Percentiles rank a stretch among this genome's conserved stretches.
Evolutionary conservation across 2,113 vertebrate genomes (phyloP).

Genomic region (Lepidothrix coronata): DNA sequence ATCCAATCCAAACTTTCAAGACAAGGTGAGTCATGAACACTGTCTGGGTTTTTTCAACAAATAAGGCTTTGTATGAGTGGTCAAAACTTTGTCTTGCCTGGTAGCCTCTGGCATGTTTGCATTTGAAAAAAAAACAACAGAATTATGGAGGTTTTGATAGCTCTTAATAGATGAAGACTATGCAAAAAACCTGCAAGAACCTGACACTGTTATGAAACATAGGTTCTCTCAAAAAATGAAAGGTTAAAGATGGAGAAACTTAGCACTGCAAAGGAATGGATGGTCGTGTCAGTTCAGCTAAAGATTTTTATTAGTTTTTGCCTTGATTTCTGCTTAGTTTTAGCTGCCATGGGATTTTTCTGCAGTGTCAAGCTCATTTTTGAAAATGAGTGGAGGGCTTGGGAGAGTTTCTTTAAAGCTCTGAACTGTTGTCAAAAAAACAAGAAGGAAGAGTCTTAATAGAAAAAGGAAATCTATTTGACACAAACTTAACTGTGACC

Average conservation of each 20-base stretch:
- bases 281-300: neutral
- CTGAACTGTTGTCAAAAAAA: neutral
- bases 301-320: neutral
- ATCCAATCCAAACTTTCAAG: conserved; percentile 89
- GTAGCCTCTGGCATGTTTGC: neutral
- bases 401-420: neutral
- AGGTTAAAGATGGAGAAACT: neutral
- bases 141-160: neutral
- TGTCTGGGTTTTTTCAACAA: neutral
- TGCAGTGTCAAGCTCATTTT: neutral
- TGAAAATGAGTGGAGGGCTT: neutral
- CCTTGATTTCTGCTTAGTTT: neutral
- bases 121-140: neutral
- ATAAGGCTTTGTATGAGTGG: neutral
- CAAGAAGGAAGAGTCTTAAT: neutral
- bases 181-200: neutral
- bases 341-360: neutral
- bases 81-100: neutral
- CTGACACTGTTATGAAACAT: neutral
- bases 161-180: neutral
- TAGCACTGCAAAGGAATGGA: neutral
- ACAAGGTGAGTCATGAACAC: conserved; percentile 79
- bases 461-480: neutral
- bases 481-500: neutral
- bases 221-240: neutral